Evolutionary conservation across 2,113 vertebrate genomes (phyloP).

Genomic region (Pyxicephalus adspersus): DNA sequence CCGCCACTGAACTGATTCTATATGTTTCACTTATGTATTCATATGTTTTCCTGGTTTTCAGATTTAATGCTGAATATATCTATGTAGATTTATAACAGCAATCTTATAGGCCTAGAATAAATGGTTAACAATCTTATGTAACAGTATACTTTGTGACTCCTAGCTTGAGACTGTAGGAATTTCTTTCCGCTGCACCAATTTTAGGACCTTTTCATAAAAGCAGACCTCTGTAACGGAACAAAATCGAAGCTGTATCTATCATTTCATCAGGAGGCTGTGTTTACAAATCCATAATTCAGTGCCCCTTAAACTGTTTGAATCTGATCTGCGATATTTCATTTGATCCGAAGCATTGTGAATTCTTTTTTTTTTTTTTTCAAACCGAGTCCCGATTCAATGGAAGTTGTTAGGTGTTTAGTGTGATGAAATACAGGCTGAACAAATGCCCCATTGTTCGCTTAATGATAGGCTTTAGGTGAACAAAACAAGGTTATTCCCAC

Average conservation of each 20-base stretch:
- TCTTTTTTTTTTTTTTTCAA: not conserved
- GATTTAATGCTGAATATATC: too few species aligned
- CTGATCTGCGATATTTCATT: conserved; percentile 22
- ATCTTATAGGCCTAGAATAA: too few species aligned
- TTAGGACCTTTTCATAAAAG: conserved; percentile 19
- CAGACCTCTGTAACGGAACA: not conserved
- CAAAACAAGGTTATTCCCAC: conserved; percentile 56
- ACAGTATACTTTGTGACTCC: not conserved
- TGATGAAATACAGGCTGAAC: conserved; percentile 52
- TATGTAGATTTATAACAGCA: too few species aligned
- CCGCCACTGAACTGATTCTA: too few species aligned
- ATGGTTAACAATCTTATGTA: too few species aligned
- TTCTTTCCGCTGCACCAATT: not conserved
- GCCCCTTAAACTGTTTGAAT: conserved; percentile 35
- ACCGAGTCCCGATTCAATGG: conserved; percentile 29
- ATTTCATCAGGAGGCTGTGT: conserved; percentile 15
- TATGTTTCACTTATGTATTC: too few species aligned
- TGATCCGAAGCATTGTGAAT: conserved; percentile 6
- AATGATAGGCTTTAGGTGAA: conserved; percentile 54
- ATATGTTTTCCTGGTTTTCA: too few species aligned
- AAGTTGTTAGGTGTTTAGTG: conserved; percentile 50
- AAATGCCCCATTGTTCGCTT: conserved; percentile 51
- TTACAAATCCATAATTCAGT: conserved; percentile 43
- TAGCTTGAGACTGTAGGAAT: not conserved
- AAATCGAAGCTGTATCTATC: conserved; percentile 3